A percentile compares a stretch with the other conserved stretches of the same genome.
phyloP scores from a whole-genome alignment of 1,140 invertebrate genomes.

The Cecropterus lyciades region DNA sequence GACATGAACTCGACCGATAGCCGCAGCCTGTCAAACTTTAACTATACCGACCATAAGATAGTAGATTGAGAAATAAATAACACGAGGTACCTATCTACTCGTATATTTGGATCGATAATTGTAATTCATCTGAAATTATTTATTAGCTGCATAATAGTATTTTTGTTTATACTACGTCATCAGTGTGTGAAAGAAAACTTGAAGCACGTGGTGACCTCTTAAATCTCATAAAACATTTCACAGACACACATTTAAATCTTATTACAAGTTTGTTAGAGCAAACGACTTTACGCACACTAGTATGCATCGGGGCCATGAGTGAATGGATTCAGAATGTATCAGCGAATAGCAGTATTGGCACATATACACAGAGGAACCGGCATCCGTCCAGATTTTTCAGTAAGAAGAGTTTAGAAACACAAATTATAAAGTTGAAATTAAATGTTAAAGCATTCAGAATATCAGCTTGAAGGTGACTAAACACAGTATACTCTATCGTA shows the following conservation, averaged over 20 bases:
- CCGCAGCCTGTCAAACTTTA: slow-evolving; percentile 57
- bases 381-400: slow-evolving; percentile 32
- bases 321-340: slow-evolving; percentile 15
- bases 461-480: background rate
- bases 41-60: background rate
- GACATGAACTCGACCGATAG: slow-evolving; percentile 66
- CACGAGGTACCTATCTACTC: background rate
- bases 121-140: background rate
- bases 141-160: background rate
- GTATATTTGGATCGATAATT: background rate
- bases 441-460: background rate
- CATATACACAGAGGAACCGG: slow-evolving; percentile 17
- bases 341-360: slow-evolving; percentile 20
- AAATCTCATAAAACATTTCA: background rate
- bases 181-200: background rate
- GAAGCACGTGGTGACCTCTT: slow-evolving; percentile 3
- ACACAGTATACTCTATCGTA: no score
- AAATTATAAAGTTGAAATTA: background rate
- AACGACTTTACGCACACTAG: slow-evolving; percentile 1
- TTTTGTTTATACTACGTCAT: background rate
- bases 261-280: background rate
- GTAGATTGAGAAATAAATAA: background rate
- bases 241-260: background rate
- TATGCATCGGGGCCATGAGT: background rate
- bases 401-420: background rate